Evolutionary conservation across 37 sponge, comb jelly and placozoan genomes (phyloP).

Genomic region (Beroe forskalii): DNA sequence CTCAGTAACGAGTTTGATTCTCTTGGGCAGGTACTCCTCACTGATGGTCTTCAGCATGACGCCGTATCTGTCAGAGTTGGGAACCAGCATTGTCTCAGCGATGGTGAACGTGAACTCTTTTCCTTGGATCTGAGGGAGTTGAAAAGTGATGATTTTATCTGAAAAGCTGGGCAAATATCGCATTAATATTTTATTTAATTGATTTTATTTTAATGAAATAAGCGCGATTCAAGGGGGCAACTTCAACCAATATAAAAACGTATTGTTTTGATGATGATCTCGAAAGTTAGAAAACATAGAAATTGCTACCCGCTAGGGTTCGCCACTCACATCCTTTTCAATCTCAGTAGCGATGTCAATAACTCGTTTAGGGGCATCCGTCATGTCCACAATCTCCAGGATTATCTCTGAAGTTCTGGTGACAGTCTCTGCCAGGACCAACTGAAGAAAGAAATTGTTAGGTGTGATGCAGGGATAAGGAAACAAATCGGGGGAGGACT

Average conservation of each 20-base stretch:
- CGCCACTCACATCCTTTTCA: constrained; percentile 36
- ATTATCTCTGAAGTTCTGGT: neutral
- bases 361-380: neutral
- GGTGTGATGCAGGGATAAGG: too few relatives aligned
- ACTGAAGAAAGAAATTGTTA: neutral
- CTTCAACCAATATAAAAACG: too few relatives aligned
- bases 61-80: constrained; percentile 2
- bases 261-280: too few relatives aligned
- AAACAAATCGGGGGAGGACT: too few relatives aligned
- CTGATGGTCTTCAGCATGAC: constrained; percentile 49
- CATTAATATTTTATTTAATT: too few relatives aligned
- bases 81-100: neutral
- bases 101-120: constrained; percentile 31
- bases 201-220: too few relatives aligned
- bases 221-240: too few relatives aligned
- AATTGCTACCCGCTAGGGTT: too few relatives aligned
- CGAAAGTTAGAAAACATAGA: too few relatives aligned
- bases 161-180: too few relatives aligned
- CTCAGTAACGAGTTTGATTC: constrained; percentile 1
- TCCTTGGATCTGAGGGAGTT: constrained; percentile 3
- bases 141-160: too few relatives aligned
- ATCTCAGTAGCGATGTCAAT: constrained; percentile 61
- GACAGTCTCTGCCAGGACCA: neutral
- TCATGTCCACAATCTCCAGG: constrained; percentile 47
- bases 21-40: constrained; percentile 48